Percentiles rank a stretch among this genome's conserved stretches.
Evolutionary conservation across 2,113 vertebrate genomes (phyloP).

Genomic region (Psilopogon haemacephalus): DNA sequence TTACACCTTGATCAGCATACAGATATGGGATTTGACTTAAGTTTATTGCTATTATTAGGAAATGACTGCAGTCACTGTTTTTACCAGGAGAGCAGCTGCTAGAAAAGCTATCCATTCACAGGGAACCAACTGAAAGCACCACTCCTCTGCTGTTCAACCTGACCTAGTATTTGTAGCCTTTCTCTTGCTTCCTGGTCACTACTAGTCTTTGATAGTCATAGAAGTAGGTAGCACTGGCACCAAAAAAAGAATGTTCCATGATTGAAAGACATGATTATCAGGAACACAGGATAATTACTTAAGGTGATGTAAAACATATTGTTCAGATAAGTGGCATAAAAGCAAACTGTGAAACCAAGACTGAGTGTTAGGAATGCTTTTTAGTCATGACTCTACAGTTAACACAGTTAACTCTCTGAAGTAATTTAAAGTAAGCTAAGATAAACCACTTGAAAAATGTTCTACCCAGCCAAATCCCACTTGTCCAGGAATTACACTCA

Average conservation of each 20-base stretch:
- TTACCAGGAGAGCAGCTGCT: slow-evolving; percentile 66
- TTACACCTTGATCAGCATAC: slow-evolving; percentile 27
- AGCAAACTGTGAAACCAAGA: not conserved
- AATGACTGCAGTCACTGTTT: slow-evolving; percentile 54
- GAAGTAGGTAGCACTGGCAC: not conserved
- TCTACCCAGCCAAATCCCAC: not conserved
- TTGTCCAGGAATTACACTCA: not conserved
- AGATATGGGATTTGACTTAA: slow-evolving; percentile 52
- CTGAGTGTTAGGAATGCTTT: not conserved
- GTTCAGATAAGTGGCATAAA: not conserved
- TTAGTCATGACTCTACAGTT: not conserved
- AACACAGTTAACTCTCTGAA: not conserved
- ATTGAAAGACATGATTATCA: not conserved
- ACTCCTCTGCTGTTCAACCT: not conserved
- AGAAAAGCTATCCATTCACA: slow-evolving; percentile 46
- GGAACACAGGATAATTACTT: not conserved
- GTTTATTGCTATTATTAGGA: slow-evolving; percentile 69
- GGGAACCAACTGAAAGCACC: slow-evolving; percentile 21
- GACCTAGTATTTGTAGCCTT: not conserved
- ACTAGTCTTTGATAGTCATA: not conserved
- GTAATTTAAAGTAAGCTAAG: not conserved
- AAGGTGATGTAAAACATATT: not conserved
- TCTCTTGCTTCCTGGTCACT: not conserved
- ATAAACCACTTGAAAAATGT: slow-evolving; percentile 23
- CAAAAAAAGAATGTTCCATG: not conserved